Evolutionary conservation across 2,113 vertebrate species (phyloP), one percentile per base, ranked within the genome.

Genomic region (Fulica atra): DNA sequence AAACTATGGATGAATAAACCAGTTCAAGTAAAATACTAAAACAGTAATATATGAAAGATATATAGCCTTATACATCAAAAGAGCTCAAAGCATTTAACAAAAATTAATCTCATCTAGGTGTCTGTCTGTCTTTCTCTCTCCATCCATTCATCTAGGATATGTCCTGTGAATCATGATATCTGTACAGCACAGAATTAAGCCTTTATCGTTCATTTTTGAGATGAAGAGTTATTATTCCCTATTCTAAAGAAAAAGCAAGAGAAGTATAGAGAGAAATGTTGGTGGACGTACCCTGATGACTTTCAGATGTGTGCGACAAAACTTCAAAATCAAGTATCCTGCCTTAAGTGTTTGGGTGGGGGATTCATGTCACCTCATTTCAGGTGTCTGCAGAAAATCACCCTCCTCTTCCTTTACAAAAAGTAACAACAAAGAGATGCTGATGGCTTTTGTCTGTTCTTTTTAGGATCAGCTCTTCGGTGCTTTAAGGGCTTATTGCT

Each of bases 1-100:
- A 92, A 92, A 92, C 59, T 74, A n/a, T 53, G 78, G 54, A 77
- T 74, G 76, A 89, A 86, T 93, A 92, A 96, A 78, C 42, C 21
- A 40, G 60, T 81, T 86, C 72, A 74, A 77, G 63, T 54, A 66
- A 93, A 94, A 94, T 38, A 70, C 31, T 80, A 73, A 80, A 91
- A 15, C 24, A 66, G 65, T 61, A 77, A 77, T 84, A 76, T 79
- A 68, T n/a, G 69, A 56, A 77, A 25, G 26, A 60, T 71, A 79
- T 19, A 82, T n/a, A 65, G 29, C 11, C 5, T 86, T 79, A 79
- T 35, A 56, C 23, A 73, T 72, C 73, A 84, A 82, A 96, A 89
- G 31, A 77, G 2, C 31, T 73, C 44, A 94, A 90, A 93, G 40
- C 19, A 64, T 66, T 93, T 91, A 73, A 61, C 31, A 82, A 82